Evolutionary conservation across 2,113 vertebrate species (phyloP), one percentile per base, ranked within the genome.

Genomic region (Probosciger aterrimus): DNA sequence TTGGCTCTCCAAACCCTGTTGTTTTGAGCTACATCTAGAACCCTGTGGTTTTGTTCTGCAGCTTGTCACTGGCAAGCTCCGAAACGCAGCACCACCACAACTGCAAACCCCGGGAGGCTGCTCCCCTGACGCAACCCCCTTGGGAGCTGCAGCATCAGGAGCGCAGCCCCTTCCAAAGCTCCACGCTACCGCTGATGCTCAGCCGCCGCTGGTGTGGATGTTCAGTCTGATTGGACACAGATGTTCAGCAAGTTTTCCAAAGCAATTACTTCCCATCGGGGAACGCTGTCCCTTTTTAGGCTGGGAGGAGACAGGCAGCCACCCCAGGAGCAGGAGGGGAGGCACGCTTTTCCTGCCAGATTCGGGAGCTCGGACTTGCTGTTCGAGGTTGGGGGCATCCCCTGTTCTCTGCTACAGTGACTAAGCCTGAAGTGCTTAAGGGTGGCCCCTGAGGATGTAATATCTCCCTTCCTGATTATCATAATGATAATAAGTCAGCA

Each of bases 161-260:
- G 62, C 3, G 2, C 64, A 18, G 84, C 63, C 82, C 55, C 74
- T 33, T 37, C 80, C 69, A 5, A 25, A 76, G 90, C 82, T 86
- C 70, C 4, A 7, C 0, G 69, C 95, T 86, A n/a, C 90, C 1
- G 18, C 73, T 7, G 81, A 13, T 76, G 85, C 63, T 82, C 69
- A 0, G 77, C 82, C 3, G 33, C 11, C 4, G 18, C 88, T 28
- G 43, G 5, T 10, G 4, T 13, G 85, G 27, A 23, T 31, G 68
- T 2, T 76, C 8, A 1, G 67, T 44, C 60, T 93, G 81, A 96
- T 86, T 10, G 88, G 50, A 88, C 44, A 39, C 96, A 97, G 94
- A 95, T 96, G 97, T 75, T 76, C 67, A 8, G 6, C 0, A 9
- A 93, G 49, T 68, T 33, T 94, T 95, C 88, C 92, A 92, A 92